Percentiles rank a stretch among this genome's conserved stretches.
Evolutionary conservation across 2,797 vertebrate genomes (phyloP).

Genomic region (Gymnoscopelus braueri): DNA sequence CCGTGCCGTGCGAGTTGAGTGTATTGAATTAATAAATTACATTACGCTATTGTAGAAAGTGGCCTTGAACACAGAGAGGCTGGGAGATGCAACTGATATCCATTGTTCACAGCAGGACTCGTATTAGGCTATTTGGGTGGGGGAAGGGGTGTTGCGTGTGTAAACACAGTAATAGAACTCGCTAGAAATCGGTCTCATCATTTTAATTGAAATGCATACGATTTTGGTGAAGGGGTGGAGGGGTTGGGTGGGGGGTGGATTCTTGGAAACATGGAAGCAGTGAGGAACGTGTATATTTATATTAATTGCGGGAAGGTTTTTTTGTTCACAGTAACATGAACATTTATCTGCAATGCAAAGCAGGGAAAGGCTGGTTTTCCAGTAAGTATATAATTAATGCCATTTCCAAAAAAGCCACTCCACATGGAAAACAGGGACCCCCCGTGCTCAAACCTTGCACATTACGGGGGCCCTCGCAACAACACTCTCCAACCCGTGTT

Average conservation of each 20-base stretch:
- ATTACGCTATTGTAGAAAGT: conserved; percentile 1
- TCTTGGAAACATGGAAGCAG: conserved; percentile 62
- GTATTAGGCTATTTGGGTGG: conserved; percentile 10
- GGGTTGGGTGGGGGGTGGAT: conserved; percentile 32
- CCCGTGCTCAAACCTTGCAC: conserved; percentile 72
- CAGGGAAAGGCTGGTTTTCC: conserved; percentile 75
- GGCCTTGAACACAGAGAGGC: conserved; percentile 2
- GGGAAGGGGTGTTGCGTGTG: conserved; percentile 36
- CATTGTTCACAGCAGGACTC: conserved; percentile 25
- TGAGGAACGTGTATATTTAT: conserved; percentile 74
- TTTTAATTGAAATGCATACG: conserved; percentile 68
- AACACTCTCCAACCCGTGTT: conserved; percentile 81
- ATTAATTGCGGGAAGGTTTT: conserved; percentile 71
- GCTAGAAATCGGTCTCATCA: conserved; percentile 56
- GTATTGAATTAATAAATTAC: conserved; percentile 16
- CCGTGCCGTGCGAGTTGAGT: not conserved
- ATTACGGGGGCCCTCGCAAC: conserved; percentile 75
- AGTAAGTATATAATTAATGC: conserved; percentile 87
- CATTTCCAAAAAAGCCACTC: conserved; percentile 86
- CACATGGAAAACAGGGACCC: conserved; percentile 81
- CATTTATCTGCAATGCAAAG: conserved; percentile 86
- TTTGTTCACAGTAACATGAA: conserved; percentile 63
- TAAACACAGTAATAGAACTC: conserved; percentile 61
- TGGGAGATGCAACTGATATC: not conserved
- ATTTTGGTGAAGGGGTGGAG: conserved; percentile 26